phyloP scores from a whole-genome alignment of 2,113 vertebrate genomes.

The Callipepla squamata region DNA sequence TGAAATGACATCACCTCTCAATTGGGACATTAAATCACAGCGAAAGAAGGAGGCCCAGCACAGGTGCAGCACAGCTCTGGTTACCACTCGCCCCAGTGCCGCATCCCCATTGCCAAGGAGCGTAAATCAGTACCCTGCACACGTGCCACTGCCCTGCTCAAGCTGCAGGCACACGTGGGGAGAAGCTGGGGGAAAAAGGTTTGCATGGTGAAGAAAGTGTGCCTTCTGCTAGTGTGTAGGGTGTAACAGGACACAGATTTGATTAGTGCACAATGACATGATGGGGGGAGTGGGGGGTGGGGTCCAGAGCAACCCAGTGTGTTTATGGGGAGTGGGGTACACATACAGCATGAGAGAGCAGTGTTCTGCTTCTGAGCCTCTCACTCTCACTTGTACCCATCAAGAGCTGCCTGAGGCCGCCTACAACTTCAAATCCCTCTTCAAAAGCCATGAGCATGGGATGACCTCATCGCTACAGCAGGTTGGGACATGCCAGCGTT shows the following conservation, averaged over 20 bases:
- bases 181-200: not conserved
- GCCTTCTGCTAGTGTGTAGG: not conserved
- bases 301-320: accelerated
- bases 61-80: slow-evolving; percentile 77
- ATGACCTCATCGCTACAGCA: slow-evolving; percentile 34
- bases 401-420: not conserved
- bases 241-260: not conserved
- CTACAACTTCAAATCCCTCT: not conserved
- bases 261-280: not conserved
- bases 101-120: not conserved
- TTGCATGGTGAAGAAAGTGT: not conserved
- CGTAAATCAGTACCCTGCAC: not conserved
- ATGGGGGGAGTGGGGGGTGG: not conserved
- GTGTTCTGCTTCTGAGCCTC: not conserved
- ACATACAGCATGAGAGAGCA: not conserved
- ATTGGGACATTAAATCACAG: slow-evolving; percentile 86
- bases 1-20: slow-evolving; percentile 90
- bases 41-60: slow-evolving; percentile 82
- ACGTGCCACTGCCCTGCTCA: accelerated
- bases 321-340: not conserved
- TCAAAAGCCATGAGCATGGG: not conserved
- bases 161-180: not conserved
- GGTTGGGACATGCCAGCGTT: not conserved
- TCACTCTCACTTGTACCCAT: accelerated
- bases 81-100: not conserved